A percentile compares a stretch with the other conserved stretches of the same genome.
Evolutionary conservation across 1,140 invertebrate species (phyloP).

Genomic region (Caenorhabditis tropicalis): DNA sequence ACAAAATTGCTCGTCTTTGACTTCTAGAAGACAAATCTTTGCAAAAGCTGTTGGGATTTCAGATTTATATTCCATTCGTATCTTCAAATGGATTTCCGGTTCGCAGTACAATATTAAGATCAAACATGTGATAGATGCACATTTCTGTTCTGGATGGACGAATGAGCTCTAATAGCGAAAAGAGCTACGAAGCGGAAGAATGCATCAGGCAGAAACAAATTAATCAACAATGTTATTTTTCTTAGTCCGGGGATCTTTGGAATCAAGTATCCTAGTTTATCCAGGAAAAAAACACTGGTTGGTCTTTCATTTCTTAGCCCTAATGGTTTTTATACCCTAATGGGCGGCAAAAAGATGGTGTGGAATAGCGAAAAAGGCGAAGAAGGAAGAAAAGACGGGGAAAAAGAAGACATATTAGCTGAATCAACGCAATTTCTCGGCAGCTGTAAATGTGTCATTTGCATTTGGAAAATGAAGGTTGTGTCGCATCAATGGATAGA

Average conservation of each 20-base stretch:
- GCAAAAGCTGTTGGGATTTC: not conserved
- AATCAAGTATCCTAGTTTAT: not conserved
- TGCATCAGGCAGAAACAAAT: not conserved
- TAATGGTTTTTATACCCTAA: slow-evolving; percentile 16
- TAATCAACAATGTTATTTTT: not conserved
- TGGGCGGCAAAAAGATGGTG: not conserved
- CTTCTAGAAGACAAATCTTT: not conserved
- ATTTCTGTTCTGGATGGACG: not conserved
- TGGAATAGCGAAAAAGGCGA: not conserved
- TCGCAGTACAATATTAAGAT: not conserved
- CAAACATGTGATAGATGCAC: not conserved
- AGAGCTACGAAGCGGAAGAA: slow-evolving; percentile 1
- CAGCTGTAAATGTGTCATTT: slow-evolving; percentile 42
- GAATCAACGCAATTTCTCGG: slow-evolving; percentile 31
- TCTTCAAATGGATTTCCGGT: not conserved
- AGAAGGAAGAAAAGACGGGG: not conserved
- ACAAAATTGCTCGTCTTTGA: not conserved
- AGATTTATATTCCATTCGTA: slow-evolving; percentile 13
- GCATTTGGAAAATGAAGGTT: slow-evolving; percentile 3
- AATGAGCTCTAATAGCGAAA: not conserved
- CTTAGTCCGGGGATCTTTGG: not conserved
- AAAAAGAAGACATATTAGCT: slow-evolving; percentile 33
- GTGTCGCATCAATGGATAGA: slow-evolving; percentile 18
- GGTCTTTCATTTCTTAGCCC: not conserved
- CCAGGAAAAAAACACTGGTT: not conserved